Conservation (phyloP, 2,797 vertebrate species). For the Chanos chanos region DNA sequence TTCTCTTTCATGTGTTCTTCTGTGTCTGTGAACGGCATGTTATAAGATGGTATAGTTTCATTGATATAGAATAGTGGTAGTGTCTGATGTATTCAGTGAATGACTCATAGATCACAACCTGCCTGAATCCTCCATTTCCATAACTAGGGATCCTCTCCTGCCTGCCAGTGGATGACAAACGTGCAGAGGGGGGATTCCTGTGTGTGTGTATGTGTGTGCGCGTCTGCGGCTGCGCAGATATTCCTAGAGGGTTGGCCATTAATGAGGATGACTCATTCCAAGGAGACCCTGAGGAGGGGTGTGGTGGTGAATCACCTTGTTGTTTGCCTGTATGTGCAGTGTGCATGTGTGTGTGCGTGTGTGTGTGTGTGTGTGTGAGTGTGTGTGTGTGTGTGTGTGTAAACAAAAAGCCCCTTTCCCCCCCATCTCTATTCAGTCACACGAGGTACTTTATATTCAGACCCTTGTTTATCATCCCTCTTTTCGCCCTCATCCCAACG, state of each 20-base stretch:
- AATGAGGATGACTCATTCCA: constrained; percentile 73
- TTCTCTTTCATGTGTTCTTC: too few species aligned
- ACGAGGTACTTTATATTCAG: too few species aligned
- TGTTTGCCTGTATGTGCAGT: constrained; percentile 32
- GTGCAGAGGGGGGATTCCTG: constrained; percentile 57
- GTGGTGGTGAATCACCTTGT: constrained; percentile 65
- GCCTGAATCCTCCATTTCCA: constrained; percentile 12
- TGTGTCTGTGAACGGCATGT: too few species aligned
- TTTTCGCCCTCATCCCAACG: too few species aligned
- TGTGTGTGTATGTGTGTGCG: constrained; percentile 34
- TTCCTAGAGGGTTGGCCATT: constrained; percentile 60
- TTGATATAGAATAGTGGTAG: too few species aligned
- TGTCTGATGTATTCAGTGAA: constrained; percentile 1
- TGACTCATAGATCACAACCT: constrained; percentile 39
- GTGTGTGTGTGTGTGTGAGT: constrained; percentile 12
- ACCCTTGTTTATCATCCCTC: too few species aligned
- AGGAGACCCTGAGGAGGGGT: constrained; percentile 67
- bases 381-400: too few species aligned
- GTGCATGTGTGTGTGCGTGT: constrained; percentile 20
- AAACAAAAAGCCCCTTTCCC: too few species aligned
- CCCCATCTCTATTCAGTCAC: too few species aligned
- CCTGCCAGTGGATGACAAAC: constrained; percentile 42
- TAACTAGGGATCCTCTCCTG: constrained; percentile 58
- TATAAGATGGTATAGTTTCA: too few species aligned
- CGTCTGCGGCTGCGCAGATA: constrained; percentile 43